Conservation (phyloP, 2,888 invertebrate species). For the Hirudinaria manillensis region DNA sequence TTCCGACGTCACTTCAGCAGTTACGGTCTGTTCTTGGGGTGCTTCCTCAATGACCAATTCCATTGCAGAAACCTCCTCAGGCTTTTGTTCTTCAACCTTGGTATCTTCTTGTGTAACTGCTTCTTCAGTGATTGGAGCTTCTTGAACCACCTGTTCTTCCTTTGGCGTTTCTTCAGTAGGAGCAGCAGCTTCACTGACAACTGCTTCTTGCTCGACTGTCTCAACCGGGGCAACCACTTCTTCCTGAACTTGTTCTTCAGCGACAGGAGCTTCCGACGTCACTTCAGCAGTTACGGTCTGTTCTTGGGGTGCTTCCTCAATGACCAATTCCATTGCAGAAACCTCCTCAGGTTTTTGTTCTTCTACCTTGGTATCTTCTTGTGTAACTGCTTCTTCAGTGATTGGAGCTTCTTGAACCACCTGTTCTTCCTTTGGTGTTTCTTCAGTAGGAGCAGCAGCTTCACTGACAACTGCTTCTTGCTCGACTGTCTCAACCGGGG, state of each 20-base stretch:
- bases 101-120: neutral
- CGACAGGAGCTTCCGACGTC: neutral
- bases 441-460: constrained; percentile 15
- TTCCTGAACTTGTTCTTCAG: constrained; percentile 9
- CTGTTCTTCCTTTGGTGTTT: constrained; percentile 26
- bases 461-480: neutral
- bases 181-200: neutral
- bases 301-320: neutral
- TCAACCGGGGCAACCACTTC: neutral
- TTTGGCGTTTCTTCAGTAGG: no score
- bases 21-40: no score
- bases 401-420: neutral
- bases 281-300: neutral
- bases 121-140: neutral
- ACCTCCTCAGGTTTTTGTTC: neutral
- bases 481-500: neutral
- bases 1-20: no score
- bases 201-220: neutral
- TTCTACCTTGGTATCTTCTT: neutral
- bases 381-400: neutral
- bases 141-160: neutral
- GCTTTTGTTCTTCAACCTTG: neutral
- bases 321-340: neutral
- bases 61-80: no score
- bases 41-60: no score